A percentile compares a stretch with the other conserved stretches of the same genome.
phyloP scores from a whole-genome alignment of 2,888 invertebrate species.

The Nephrotoma flavescens region DNA sequence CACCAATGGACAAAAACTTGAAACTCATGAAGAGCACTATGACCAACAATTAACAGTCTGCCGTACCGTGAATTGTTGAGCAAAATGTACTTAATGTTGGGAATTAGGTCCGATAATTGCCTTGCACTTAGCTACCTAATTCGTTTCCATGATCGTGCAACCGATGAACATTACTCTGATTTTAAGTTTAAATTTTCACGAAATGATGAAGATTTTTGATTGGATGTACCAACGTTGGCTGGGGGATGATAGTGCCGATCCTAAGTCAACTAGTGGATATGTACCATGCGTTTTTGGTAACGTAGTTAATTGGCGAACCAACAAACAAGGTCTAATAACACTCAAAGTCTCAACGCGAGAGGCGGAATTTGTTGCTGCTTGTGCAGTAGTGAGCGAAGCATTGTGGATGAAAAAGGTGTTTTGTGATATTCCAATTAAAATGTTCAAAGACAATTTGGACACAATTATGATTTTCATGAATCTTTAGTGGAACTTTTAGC shows the following conservation, averaged over 20 bases:
- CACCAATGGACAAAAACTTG: background rate
- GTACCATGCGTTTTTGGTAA: background rate
- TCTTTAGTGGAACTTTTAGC: no score
- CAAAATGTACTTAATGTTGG: no score
- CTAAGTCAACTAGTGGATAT: background rate
- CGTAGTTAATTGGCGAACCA: background rate
- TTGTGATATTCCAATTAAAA: no score
- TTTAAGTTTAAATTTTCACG: background rate
- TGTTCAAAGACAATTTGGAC: no score
- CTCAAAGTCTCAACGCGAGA: no score
- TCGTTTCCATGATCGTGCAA: background rate
- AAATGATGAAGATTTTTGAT: background rate
- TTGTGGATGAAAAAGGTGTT: no score
- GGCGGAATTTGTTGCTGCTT: no score
- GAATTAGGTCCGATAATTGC: background rate
- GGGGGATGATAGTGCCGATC: background rate
- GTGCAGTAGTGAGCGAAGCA: no score
- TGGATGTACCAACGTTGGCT: background rate
- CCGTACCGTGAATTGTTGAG: no score
- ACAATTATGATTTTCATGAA: no score
- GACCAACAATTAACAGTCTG: no score
- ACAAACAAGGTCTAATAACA: no score
- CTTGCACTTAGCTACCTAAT: background rate
- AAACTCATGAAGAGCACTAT: background rate
- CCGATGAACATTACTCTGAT: background rate